Conservation (phyloP, 2,888 invertebrate genomes). For the Hoplodrina blanda region DNA sequence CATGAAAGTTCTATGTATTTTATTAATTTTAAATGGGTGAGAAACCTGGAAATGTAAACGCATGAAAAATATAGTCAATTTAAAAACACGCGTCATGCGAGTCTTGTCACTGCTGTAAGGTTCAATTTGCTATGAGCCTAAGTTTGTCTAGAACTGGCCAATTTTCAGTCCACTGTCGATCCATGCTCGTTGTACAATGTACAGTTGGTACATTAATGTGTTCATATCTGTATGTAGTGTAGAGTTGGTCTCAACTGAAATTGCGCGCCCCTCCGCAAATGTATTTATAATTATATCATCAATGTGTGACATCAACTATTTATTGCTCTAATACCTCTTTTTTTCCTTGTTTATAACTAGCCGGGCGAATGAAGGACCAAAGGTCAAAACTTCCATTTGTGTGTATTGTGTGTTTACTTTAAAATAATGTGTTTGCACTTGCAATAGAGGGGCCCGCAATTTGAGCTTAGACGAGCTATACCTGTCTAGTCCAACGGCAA, state of each 20-base stretch:
- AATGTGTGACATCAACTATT: neutral
- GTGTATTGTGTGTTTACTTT: too few relatives aligned
- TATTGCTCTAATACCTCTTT: neutral
- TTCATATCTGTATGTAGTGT: slow-evolving; percentile 63
- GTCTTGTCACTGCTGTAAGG: too few relatives aligned
- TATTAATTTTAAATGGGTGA: too few relatives aligned
- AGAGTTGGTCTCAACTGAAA: slow-evolving; percentile 21
- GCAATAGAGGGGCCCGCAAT: slow-evolving; percentile 7
- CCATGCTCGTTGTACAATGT: slow-evolving; percentile 8
- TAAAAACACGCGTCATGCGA: too few relatives aligned
- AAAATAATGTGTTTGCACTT: neutral
- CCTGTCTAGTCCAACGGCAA: slow-evolving; percentile 78
- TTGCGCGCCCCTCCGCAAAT: slow-evolving; percentile 2
- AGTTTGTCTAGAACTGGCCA: neutral
- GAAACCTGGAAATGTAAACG: neutral
- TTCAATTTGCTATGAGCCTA: too few relatives aligned
- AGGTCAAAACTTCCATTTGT: neutral
- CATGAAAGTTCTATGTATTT: too few relatives aligned
- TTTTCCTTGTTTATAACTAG: neutral
- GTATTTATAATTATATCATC: neutral
- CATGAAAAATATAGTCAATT: too few relatives aligned
- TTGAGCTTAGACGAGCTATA: slow-evolving; percentile 33
- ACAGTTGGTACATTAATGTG: slow-evolving; percentile 56
- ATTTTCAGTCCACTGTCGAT: slow-evolving; percentile 31
- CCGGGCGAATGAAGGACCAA: too few relatives aligned